phyloP scores from a whole-genome alignment of 2,113 vertebrate species.

The Pterocles orientalis region DNA sequence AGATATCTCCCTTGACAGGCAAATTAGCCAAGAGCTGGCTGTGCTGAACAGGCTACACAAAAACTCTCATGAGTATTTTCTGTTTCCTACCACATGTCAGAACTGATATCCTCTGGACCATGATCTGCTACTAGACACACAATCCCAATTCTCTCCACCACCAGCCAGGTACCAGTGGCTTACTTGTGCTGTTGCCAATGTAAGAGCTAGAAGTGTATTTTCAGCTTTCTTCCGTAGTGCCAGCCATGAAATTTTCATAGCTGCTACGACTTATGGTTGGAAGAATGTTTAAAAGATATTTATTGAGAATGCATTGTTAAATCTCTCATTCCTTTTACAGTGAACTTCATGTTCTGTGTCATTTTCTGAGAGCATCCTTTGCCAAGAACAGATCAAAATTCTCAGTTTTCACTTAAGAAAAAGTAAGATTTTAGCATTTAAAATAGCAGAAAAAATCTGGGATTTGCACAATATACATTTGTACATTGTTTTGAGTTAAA shows the following conservation, averaged over 20 bases:
- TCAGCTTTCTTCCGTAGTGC: neutral
- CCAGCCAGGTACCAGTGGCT: neutral
- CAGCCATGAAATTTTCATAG: neutral
- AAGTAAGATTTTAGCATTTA: neutral
- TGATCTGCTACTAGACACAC: neutral
- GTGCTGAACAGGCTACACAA: neutral
- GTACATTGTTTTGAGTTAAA: neutral
- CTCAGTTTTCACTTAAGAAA: neutral
- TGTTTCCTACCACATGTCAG: neutral
- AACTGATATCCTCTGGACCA: neutral
- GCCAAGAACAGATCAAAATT: neutral
- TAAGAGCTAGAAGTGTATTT: neutral
- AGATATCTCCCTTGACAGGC: neutral
- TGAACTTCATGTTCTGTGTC: neutral
- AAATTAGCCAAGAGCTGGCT: conserved; percentile 28
- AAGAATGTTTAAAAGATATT: neutral
- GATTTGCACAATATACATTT: neutral
- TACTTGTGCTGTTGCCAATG: neutral
- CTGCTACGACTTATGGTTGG: neutral
- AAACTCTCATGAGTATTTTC: neutral
- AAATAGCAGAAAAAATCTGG: neutral
- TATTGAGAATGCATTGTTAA: neutral
- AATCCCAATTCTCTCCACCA: neutral
- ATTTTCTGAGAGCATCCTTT: neutral
- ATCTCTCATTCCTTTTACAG: neutral